Conservation (phyloP, 2,113 vertebrate genomes). For the Anhinga anhinga region DNA sequence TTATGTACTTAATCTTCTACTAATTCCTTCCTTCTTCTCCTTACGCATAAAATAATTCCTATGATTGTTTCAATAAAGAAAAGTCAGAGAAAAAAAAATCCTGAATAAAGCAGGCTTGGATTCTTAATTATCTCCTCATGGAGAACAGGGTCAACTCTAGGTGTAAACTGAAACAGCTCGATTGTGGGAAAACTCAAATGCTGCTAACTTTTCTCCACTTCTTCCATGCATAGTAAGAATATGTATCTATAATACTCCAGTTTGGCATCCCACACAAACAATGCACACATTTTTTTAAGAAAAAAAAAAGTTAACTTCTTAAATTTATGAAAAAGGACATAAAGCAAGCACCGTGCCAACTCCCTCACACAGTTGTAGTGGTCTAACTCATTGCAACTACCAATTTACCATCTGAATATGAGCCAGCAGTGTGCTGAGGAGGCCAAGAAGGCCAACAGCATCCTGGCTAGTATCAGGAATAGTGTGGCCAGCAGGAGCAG, state of each 20-base stretch:
- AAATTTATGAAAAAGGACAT: background rate
- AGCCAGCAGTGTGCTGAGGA: too few species aligned
- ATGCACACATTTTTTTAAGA: background rate
- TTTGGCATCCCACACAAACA: background rate
- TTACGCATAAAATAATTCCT: background rate
- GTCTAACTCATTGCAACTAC: background rate
- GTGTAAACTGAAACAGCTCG: background rate
- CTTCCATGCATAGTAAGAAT: background rate
- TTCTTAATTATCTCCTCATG: background rate
- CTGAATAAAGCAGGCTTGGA: background rate
- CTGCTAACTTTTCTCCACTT: background rate
- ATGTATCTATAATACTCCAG: background rate
- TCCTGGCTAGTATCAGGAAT: too few species aligned
- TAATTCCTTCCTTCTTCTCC: background rate
- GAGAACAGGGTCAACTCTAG: background rate
- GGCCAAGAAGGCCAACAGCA: too few species aligned
- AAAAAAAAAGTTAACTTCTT: background rate
- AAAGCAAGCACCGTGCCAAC: background rate
- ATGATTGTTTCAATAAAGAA: background rate
- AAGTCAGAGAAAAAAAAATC: background rate
- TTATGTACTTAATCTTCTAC: background rate
- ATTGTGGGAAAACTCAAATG: background rate
- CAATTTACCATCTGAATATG: too few species aligned
- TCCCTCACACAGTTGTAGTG: background rate
- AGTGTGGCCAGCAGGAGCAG: too few species aligned